Evolutionary conservation across 2,888 invertebrate species (phyloP), one percentile per base, ranked within the genome.

Genomic region (Eupelmus urozonus): DNA sequence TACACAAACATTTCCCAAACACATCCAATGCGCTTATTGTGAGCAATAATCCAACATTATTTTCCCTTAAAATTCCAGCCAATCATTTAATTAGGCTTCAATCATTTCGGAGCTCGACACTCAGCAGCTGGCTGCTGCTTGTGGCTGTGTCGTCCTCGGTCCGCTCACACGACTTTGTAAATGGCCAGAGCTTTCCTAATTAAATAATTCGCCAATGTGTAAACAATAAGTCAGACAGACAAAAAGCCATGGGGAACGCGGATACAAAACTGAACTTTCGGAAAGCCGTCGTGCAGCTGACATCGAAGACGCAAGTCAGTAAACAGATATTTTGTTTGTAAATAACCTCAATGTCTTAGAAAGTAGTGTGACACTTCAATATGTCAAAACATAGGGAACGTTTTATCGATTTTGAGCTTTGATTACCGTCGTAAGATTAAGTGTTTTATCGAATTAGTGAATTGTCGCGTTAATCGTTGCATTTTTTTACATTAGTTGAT

Each of bases 231-330:
- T 13, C 27, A 34, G 0, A 45, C 9, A 45, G 16, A 51, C n/a
- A n/a, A n/a, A 45, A 62, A 11, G 76, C 23, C n/a, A 99, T 99
- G 99, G 99, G 99, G 85, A 99, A 98, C 92, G 95, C 97, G 79
- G 99, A 99, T 90, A 98, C 98, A 79, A 99, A 99, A 92, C 91
- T 98, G 82, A 98, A 98, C 91, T 99, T 99, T 91, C 94, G 98
- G 81, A 98, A 98, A 91, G 98, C 99, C 83, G 98, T 99, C 66
- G 96, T 99, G 66, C 98, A 99, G 90, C 92, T 99, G 72, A 98
- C 98, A 72, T 96, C 98, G 0, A 98, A 98, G 92, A 96, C 96
- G 78, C 97, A 98, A 94, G 98, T 98, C 91, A 87, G 84, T 79
- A 73, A 59, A 20, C 29, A 45, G 5, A 23, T 16, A 66, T 49